Conservation (phyloP, 2,888 invertebrate species). For the Callimorpha dominula region DNA sequence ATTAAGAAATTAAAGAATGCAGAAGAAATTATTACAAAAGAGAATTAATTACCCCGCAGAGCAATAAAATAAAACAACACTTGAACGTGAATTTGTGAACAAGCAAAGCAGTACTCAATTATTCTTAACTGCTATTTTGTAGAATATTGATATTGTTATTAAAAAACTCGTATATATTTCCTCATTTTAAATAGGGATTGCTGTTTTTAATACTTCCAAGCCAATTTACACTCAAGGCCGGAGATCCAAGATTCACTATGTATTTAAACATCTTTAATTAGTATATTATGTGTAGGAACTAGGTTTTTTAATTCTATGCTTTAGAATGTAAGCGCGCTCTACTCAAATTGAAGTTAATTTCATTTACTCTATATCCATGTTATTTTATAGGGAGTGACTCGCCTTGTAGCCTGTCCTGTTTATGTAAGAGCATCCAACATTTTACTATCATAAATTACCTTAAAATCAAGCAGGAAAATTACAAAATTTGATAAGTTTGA, state of each 20-base stretch:
- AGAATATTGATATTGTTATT: no score
- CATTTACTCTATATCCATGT: conserved; percentile 24
- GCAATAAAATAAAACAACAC: no score
- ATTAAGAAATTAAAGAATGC: no score
- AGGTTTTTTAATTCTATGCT: background rate
- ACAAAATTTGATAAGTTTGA: background rate
- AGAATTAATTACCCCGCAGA: no score
- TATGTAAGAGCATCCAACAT: conserved; percentile 58
- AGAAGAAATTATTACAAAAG: no score
- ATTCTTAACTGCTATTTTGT: no score
- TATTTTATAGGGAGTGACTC: conserved; percentile 59
- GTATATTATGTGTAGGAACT: no score
- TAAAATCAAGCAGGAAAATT: conserved; percentile 19
- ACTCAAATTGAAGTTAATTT: conserved; percentile 2
- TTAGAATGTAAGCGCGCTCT: background rate
- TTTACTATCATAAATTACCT: conserved; percentile 48
- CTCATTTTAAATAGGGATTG: no score
- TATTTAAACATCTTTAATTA: no score
- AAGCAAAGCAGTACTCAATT: no score
- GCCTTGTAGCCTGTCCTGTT: conserved; percentile 60
- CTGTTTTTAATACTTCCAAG: background rate
- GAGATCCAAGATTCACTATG: background rate
- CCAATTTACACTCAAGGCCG: background rate
- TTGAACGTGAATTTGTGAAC: no score
- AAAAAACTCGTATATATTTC: no score